phyloP scores from a whole-genome alignment of 1,140 invertebrate genomes.

The Heliconius hermathena region DNA sequence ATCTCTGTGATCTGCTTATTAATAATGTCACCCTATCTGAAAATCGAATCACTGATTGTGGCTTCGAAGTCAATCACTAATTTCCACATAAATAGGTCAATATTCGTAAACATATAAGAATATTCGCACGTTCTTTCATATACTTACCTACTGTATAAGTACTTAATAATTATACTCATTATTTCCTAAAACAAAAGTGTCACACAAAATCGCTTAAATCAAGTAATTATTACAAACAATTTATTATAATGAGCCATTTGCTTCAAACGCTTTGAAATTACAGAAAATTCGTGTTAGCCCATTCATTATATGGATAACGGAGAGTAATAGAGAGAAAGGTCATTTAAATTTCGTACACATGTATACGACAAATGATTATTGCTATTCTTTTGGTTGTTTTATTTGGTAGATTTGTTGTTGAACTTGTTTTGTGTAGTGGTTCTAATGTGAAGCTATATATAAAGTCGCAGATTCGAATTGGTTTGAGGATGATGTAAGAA shows the following conservation, averaged over 20 bases:
- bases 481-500: too few species aligned
- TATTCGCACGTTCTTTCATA: not conserved
- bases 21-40: too few species aligned
- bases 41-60: too few species aligned
- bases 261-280: slow-evolving; percentile 25
- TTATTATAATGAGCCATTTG: slow-evolving; percentile 33
- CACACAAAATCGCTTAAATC: slow-evolving; percentile 23
- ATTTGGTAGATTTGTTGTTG: not conserved
- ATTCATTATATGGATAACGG: slow-evolving; percentile 25
- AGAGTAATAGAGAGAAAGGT: slow-evolving; percentile 9
- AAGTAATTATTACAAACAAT: slow-evolving; percentile 35
- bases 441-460: not conserved
- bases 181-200: slow-evolving; percentile 25
- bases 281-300: slow-evolving; percentile 29
- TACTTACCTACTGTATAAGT: not conserved
- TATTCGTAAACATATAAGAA: not conserved
- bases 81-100: not conserved
- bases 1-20: too few species aligned
- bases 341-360: slow-evolving; percentile 2
- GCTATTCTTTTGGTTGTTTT: not conserved
- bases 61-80: not conserved
- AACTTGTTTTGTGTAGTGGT: not conserved
- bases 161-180: not conserved
- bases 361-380: slow-evolving; percentile 5
- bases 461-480: not conserved